A percentile compares a stretch with the other conserved stretches of the same genome.
phyloP scores from a whole-genome alignment of 30 jellyfish, hydroid and myxozoan species.

The Aurelia aurita region DNA sequence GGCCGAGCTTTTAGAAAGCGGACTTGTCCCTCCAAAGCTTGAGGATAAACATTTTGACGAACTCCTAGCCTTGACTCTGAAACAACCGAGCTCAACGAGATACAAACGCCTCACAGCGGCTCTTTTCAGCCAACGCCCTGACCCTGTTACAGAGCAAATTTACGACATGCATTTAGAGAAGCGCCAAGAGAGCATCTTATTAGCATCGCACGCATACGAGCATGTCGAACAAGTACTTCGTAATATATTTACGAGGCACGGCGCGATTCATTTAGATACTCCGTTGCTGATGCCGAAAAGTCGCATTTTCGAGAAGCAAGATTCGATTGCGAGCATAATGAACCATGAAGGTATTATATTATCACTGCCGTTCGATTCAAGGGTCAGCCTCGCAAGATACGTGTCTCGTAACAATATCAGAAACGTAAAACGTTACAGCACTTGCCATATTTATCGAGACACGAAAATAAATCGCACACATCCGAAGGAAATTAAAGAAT shows the following conservation, averaged over 20 bases:
- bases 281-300: constrained; percentile 88
- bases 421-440: constrained; percentile 69
- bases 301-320: constrained; percentile 60
- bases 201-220: constrained; percentile 58
- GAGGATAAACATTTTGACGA: constrained; percentile 94
- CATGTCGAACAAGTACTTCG: constrained; percentile 74
- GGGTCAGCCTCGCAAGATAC: constrained; percentile 90
- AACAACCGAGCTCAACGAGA: constrained; percentile 81
- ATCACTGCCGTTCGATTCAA: constrained; percentile 89
- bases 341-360: constrained; percentile 87
- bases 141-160: constrained; percentile 86
- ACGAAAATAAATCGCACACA: constrained; percentile 79
- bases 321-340: constrained; percentile 74
- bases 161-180: constrained; percentile 81
- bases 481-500: constrained; percentile 86
- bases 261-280: constrained; percentile 71
- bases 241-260: constrained; percentile 71
- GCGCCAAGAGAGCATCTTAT: constrained; percentile 54
- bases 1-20: constrained; percentile 85
- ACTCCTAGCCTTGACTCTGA: constrained; percentile 75
- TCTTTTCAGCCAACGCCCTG: constrained; percentile 70
- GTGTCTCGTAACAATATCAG: constrained; percentile 75
- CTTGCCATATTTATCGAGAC: constrained; percentile 79
- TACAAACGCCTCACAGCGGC: constrained; percentile 90
- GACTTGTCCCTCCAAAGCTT: constrained; percentile 86